Percentiles rank a stretch among this genome's conserved stretches.
Evolutionary conservation across 2,797 vertebrate genomes (phyloP).

Genomic region (Glyptemys insculpta): DNA sequence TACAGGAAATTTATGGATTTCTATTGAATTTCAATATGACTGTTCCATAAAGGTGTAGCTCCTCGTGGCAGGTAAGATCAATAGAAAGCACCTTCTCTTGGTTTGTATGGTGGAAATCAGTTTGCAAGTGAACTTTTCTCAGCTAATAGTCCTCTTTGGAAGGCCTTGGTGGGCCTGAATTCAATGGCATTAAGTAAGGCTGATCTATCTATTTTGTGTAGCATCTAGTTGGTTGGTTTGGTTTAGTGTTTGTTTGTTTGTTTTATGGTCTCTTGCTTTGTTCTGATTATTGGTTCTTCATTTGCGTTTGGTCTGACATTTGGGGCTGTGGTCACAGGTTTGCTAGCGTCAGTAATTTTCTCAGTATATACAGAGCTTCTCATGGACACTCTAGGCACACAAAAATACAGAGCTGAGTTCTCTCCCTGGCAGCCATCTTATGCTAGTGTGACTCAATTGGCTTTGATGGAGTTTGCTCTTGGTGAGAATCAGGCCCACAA

Average conservation of each 20-base stretch:
- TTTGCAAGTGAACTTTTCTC: neutral
- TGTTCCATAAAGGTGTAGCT: neutral
- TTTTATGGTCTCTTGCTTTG: conserved; percentile 39
- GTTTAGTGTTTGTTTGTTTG: conserved; percentile 18
- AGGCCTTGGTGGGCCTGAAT: conserved; percentile 1
- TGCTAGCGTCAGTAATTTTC: conserved; percentile 20
- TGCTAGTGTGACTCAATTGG: neutral
- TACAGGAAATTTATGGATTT: neutral
- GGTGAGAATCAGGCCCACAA: neutral
- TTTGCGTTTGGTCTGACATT: conserved; percentile 49
- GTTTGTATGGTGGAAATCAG: fast-evolving
- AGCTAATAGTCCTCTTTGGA: conserved; percentile 4
- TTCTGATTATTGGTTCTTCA: conserved; percentile 34
- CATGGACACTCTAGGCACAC: neutral
- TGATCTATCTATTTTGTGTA: neutral
- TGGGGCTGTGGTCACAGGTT: conserved; percentile 1
- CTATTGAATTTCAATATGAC: neutral
- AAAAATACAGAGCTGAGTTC: neutral
- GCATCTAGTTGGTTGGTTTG: conserved; percentile 17
- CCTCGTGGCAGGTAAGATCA: neutral
- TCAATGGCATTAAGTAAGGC: conserved; percentile 3
- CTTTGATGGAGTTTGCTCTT: conserved; percentile 5
- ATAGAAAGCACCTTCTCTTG: neutral
- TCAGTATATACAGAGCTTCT: conserved; percentile 26
- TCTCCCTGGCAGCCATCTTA: conserved; percentile 14